Evolutionary conservation across 1,140 invertebrate genomes (phyloP).

Genomic region (Sitodiplosis mosellana): DNA sequence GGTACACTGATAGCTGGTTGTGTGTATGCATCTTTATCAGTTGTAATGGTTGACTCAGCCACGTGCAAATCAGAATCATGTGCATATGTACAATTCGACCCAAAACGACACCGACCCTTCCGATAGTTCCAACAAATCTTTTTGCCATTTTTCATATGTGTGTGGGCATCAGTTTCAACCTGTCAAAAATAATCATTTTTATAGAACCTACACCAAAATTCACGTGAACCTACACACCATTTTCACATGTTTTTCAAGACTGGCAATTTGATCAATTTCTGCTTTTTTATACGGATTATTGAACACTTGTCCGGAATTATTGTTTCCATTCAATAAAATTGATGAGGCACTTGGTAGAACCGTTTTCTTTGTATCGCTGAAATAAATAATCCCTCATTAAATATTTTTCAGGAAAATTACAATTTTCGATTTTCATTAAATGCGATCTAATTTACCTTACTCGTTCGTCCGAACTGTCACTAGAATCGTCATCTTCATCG

Average conservation of each 20-base stretch:
- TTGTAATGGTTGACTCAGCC: slow-evolving; percentile 32
- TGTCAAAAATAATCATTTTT: too few relatives aligned
- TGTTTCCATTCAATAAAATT: slow-evolving; percentile 8
- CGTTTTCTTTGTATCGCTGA: slow-evolving; percentile 2
- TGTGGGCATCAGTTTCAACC: slow-evolving; percentile 46
- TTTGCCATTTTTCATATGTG: slow-evolving; percentile 62
- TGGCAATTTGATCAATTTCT: slow-evolving; percentile 69
- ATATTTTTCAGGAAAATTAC: too few relatives aligned
- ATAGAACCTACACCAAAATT: too few relatives aligned
- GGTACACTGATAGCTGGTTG: slow-evolving; percentile 1
- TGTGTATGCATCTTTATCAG: slow-evolving; percentile 28
- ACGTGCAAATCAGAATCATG: slow-evolving; percentile 71
- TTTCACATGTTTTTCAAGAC: slow-evolving; percentile 85
- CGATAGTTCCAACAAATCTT: slow-evolving; percentile 89
- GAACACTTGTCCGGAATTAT: slow-evolving; percentile 39
- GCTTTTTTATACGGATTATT: slow-evolving; percentile 76
- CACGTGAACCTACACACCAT: too few relatives aligned
- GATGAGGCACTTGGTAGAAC: slow-evolving; percentile 15
- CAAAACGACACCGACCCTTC: slow-evolving; percentile 77
- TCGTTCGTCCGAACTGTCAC: too few relatives aligned
- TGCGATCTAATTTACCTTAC: too few relatives aligned
- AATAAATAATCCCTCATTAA: too few relatives aligned
- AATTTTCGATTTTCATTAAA: too few relatives aligned
- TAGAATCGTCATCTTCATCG: too few relatives aligned
- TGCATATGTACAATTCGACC: slow-evolving; percentile 80